Conservation (phyloP, 2,888 invertebrate genomes). For the Apamea sordens region DNA sequence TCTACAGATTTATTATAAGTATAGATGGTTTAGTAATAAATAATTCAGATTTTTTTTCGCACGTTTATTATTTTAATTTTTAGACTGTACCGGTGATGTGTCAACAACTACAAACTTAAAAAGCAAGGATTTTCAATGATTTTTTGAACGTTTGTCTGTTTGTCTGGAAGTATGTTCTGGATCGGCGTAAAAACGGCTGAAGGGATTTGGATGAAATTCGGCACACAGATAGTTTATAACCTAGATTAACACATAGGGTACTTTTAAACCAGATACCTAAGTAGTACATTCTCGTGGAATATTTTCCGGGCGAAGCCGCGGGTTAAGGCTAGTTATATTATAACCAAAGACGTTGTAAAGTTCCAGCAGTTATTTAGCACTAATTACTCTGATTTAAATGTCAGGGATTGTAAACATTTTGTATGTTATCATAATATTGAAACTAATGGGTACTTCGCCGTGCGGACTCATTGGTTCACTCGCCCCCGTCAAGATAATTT, state of each 20-base stretch:
- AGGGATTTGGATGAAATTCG: neutral
- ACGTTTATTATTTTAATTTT: neutral
- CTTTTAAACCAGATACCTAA: neutral
- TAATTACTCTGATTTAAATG: conserved; percentile 3
- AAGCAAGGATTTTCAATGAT: neutral
- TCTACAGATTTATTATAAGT: too few species aligned
- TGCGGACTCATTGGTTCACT: conserved; percentile 16
- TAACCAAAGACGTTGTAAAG: neutral
- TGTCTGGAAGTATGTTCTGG: neutral
- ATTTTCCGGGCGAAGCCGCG: neutral
- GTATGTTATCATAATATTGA: conserved; percentile 15
- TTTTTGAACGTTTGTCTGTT: neutral
- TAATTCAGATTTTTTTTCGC: too few species aligned
- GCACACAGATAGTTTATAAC: neutral
- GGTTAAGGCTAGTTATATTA: neutral
- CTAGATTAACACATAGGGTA: neutral
- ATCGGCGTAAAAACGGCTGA: neutral
- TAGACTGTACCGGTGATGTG: neutral
- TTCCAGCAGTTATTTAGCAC: neutral
- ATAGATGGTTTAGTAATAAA: conserved; percentile 1
- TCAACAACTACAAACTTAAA: neutral
- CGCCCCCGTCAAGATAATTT: too few species aligned
- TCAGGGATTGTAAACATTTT: conserved; percentile 27
- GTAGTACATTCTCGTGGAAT: neutral
- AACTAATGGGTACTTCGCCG: conserved; percentile 3